Evolutionary conservation across 2,113 vertebrate genomes (phyloP).

Genomic region (Scophthalmus maximus): DNA sequence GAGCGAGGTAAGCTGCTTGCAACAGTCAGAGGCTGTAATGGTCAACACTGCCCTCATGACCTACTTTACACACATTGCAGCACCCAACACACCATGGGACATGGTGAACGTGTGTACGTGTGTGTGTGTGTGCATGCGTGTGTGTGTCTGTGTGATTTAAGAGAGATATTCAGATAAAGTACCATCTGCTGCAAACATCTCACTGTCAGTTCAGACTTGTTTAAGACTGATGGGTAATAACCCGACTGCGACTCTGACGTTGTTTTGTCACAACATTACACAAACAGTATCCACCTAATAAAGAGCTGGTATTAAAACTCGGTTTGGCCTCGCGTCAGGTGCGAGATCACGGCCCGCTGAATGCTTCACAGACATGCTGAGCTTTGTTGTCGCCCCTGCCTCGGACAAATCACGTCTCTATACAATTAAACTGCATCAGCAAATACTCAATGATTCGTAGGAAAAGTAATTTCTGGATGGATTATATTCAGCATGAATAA

Average conservation of each 20-base stretch:
- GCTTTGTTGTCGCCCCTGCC: too few relatives aligned
- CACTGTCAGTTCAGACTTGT: slow-evolving; percentile 5
- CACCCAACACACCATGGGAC: background rate
- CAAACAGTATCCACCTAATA: too few relatives aligned
- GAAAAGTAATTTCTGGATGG: too few relatives aligned
- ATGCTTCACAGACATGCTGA: too few relatives aligned
- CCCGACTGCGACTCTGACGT: background rate
- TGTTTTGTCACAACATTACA: too few relatives aligned
- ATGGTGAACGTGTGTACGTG: background rate
- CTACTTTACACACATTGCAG: slow-evolving; percentile 58
- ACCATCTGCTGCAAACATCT: slow-evolving; percentile 47
- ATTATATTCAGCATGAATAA: too few relatives aligned
- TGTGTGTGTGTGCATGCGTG: slow-evolving; percentile 18
- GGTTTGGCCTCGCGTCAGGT: too few relatives aligned
- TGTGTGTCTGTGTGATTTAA: slow-evolving; percentile 7
- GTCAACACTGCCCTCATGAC: slow-evolving; percentile 67
- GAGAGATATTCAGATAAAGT: slow-evolving; percentile 10
- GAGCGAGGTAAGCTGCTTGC: slow-evolving; percentile 63
- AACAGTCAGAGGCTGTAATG: slow-evolving; percentile 49
- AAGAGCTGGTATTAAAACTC: too few relatives aligned
- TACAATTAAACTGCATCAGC: too few relatives aligned
- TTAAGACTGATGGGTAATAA: background rate
- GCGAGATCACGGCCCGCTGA: too few relatives aligned
- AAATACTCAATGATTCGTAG: too few relatives aligned
- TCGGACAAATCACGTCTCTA: too few relatives aligned